A percentile compares a stretch with the other conserved stretches of the same genome.
These are phyloP conservation scores for Epinotia nisella DNA, from an alignment of 2,888 invertebrate genomes.

Conservation along the genomic window DNA sequence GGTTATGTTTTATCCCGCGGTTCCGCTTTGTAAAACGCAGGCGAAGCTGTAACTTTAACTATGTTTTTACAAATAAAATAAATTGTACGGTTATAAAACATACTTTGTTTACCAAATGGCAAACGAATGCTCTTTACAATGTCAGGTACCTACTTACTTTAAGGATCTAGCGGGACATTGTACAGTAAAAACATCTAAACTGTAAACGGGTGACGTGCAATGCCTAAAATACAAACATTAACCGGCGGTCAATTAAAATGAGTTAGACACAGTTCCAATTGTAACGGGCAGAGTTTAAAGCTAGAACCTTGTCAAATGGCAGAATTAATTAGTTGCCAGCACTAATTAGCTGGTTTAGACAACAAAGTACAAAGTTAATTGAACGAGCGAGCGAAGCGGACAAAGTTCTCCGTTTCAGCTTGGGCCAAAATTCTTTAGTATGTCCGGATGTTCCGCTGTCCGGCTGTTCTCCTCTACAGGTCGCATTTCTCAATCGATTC, in stretches of 20 bases:
- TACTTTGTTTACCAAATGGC: background rate
- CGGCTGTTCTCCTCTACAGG: no score
- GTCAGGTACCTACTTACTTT: background rate
- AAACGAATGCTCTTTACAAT: background rate
- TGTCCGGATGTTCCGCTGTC: no score
- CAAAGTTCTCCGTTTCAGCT: no score
- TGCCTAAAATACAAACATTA: constrained; percentile 25
- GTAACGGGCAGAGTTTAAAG: constrained; percentile 6
- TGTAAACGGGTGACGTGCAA: constrained; percentile 18
- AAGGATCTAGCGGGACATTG: constrained; percentile 22
- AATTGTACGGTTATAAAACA: background rate
- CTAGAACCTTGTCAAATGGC: constrained; percentile 1
- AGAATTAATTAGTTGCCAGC: constrained; percentile 13
- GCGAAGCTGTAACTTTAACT: background rate
- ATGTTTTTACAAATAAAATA: background rate
- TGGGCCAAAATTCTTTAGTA: no score
- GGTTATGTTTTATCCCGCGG: background rate
- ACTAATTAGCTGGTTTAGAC: constrained; percentile 9
- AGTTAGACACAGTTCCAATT: constrained; percentile 19
- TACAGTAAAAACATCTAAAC: constrained; percentile 24
- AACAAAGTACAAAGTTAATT: background rate
- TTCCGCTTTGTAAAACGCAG: background rate
- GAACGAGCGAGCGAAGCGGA: background rate
- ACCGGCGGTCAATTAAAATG: constrained; percentile 18
- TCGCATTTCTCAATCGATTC: no score